Percentiles rank a stretch among this genome's conserved stretches.
Evolutionary conservation across 2,888 invertebrate genomes (phyloP).

Genomic region (Endomychus coccineus): DNA sequence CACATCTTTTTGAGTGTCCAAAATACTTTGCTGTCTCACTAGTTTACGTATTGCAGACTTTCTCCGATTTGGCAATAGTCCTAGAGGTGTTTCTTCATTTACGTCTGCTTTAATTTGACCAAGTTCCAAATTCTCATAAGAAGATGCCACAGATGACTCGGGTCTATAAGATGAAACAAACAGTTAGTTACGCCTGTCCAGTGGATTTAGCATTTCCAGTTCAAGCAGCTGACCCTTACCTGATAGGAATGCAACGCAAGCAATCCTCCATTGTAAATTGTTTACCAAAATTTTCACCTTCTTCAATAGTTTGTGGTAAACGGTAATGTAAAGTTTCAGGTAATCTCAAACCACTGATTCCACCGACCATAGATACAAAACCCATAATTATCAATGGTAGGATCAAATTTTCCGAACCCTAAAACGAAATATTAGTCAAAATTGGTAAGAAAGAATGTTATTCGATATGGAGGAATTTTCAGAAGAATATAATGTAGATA

Average conservation of each 20-base stretch:
- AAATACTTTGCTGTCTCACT: conserved; percentile 68
- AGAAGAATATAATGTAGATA: too few relatives aligned
- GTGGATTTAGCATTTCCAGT: not conserved
- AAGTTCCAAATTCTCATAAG: conserved; percentile 69
- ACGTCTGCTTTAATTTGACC: conserved; percentile 45
- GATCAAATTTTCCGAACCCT: conserved; percentile 80
- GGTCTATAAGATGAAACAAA: conserved; percentile 51
- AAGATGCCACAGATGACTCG: conserved; percentile 43
- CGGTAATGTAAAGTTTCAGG: conserved; percentile 81
- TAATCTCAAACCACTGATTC: conserved; percentile 68
- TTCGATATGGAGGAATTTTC: too few relatives aligned
- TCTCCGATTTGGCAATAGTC: conserved; percentile 31
- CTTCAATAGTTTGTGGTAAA: conserved; percentile 78
- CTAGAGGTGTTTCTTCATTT: conserved; percentile 46
- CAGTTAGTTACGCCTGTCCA: not conserved
- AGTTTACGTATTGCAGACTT: conserved; percentile 60
- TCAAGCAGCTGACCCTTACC: conserved; percentile 44
- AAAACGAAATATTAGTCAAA: conserved; percentile 17
- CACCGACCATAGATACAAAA: conserved; percentile 70
- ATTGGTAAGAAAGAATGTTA: too few relatives aligned
- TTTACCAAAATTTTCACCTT: conserved; percentile 81
- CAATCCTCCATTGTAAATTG: conserved; percentile 73
- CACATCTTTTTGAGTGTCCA: conserved; percentile 73
- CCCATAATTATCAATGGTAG: conserved; percentile 82
- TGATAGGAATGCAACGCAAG: conserved; percentile 60